These are phyloP conservation scores for Macroglossus sobrinus DNA, from an alignment of 2,113 vertebrate genomes.

Conservation along the genomic window DNA sequence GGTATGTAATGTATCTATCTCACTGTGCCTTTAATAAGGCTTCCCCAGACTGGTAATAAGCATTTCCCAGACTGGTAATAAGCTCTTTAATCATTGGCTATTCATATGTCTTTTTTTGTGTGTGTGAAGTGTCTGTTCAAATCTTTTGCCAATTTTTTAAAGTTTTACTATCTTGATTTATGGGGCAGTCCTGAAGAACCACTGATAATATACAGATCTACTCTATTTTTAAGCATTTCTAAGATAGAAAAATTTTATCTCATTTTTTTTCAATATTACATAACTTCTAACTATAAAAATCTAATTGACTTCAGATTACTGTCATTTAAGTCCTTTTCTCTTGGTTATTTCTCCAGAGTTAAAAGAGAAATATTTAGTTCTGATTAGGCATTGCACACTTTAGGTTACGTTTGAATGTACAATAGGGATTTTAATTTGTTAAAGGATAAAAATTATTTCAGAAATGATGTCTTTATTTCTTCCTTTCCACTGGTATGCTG, in stretches of 20 bases:
- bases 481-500: neutral
- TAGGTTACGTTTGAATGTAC: neutral
- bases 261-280: neutral
- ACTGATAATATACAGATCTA: neutral
- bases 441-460: neutral
- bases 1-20: neutral
- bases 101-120: neutral
- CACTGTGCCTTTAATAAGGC: neutral
- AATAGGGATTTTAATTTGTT: neutral
- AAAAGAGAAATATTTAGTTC: constrained; percentile 16
- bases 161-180: neutral
- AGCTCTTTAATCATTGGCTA: neutral
- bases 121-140: neutral
- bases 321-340: neutral
- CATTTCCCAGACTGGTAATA: neutral
- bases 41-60: neutral
- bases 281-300: neutral
- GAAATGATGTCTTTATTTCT: neutral
- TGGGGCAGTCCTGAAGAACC: neutral
- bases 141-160: neutral
- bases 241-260: neutral
- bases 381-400: neutral
- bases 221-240: constrained; percentile 2
- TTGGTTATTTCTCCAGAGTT: neutral
- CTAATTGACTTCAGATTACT: neutral